Evolutionary conservation across 2,888 invertebrate species (phyloP).

Genomic region (Eupithecia exiguata): DNA sequence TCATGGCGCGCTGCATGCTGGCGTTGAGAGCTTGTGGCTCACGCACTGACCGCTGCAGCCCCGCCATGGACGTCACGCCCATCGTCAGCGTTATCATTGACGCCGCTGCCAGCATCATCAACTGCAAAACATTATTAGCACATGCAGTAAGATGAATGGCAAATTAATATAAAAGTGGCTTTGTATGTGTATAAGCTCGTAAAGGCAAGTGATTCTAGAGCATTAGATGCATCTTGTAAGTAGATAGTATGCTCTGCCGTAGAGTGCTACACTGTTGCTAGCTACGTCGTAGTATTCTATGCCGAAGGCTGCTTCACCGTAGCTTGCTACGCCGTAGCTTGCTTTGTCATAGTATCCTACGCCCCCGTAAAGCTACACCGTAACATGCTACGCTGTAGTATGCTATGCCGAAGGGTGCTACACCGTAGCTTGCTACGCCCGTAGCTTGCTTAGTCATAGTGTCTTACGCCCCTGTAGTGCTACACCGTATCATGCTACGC

Average conservation of each 20-base stretch:
- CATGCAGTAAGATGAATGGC: background rate
- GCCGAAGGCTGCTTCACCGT: background rate
- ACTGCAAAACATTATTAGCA: constrained; percentile 39
- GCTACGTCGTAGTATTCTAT: too few species aligned
- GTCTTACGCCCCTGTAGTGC: background rate
- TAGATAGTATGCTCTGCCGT: too few species aligned
- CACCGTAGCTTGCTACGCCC: background rate
- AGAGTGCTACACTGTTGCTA: too few species aligned
- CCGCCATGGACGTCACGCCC: constrained; percentile 62
- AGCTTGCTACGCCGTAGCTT: background rate
- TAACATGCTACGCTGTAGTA: background rate
- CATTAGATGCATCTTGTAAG: too few species aligned
- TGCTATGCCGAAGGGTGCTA: background rate
- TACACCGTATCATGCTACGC: background rate
- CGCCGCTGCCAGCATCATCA: constrained; percentile 66
- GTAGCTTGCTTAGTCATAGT: background rate
- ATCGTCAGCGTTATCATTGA: constrained; percentile 67
- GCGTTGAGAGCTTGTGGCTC: constrained; percentile 64
- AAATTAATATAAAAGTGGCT: background rate
- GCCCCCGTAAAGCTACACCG: background rate
- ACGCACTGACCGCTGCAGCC: constrained; percentile 64
- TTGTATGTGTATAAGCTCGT: too few species aligned
- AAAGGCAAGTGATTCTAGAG: too few species aligned
- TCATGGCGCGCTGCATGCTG: constrained; percentile 72
- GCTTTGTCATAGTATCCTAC: background rate